A percentile compares a stretch with the other conserved stretches of the same genome.
Evolutionary conservation across 2,888 invertebrate genomes (phyloP).

Genomic region (Leptarthrus brevirostris): DNA sequence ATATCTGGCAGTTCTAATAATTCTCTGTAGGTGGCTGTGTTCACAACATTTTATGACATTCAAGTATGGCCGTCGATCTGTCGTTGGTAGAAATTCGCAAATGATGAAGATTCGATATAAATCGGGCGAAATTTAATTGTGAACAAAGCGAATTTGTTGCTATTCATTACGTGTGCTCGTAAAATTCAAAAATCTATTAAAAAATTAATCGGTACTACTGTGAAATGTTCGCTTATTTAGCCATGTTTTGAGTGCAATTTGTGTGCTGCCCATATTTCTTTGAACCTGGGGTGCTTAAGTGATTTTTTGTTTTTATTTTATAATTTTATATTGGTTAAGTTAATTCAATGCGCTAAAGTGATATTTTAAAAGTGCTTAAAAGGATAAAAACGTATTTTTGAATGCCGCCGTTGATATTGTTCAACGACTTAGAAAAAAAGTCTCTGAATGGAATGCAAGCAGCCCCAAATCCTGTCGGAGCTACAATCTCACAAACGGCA

Average conservation of each 20-base stretch:
- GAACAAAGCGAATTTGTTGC: conserved; percentile 10
- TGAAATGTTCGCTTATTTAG: conserved; percentile 20
- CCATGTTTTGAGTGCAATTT: conserved; percentile 50
- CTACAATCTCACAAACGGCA: conserved; percentile 50
- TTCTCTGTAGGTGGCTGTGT: not conserved
- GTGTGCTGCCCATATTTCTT: conserved; percentile 20
- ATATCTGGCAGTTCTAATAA: too few species aligned
- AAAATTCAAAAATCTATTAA: conserved; percentile 11
- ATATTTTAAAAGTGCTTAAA: not conserved
- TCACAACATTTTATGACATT: conserved; percentile 31
- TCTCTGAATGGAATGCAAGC: conserved; percentile 57
- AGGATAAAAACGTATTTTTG: conserved; percentile 47
- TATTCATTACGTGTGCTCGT: not conserved
- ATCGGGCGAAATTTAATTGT: conserved; percentile 29
- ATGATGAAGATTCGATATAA: conserved; percentile 49
- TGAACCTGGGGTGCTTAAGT: not conserved
- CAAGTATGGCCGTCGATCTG: conserved; percentile 51
- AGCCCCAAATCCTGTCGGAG: conserved; percentile 53
- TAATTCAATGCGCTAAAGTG: not conserved
- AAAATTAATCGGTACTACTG: conserved; percentile 9
- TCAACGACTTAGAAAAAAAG: conserved; percentile 55
- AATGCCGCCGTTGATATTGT: conserved; percentile 59
- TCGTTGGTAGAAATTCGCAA: conserved; percentile 50
- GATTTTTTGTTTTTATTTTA: conserved; percentile 18
- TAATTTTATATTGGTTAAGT: conserved; percentile 12